phyloP scores from a whole-genome alignment of 1,140 invertebrate species.

The Riptortus pedestris region DNA sequence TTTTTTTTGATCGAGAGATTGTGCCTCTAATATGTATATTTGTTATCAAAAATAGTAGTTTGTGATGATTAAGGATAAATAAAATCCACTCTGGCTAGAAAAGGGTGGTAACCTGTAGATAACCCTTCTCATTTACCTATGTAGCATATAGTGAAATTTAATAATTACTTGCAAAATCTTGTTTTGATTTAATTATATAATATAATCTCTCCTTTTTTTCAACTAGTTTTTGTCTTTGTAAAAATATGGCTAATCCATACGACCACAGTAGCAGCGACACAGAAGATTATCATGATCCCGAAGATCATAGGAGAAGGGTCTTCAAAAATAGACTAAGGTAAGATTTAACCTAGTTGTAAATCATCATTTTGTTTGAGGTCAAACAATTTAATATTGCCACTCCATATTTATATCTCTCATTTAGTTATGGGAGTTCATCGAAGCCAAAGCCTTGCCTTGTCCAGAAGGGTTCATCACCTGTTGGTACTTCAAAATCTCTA shows the following conservation, averaged over 20 bases:
- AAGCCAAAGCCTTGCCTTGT: constrained; percentile 69
- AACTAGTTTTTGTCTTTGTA: constrained; percentile 7
- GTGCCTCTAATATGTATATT: no score
- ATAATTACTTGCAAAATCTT: no score
- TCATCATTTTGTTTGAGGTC: no score
- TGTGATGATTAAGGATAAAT: no score
- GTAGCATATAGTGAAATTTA: no score
- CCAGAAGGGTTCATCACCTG: constrained; percentile 45
- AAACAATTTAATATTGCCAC: neutral
- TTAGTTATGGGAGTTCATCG: constrained; percentile 51
- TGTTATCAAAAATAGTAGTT: no score
- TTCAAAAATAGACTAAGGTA: constrained; percentile 33
- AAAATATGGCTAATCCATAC: constrained; percentile 45
- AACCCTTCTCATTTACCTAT: no score
- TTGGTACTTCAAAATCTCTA: constrained; percentile 42
- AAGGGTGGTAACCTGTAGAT: no score
- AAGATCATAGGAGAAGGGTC: constrained; percentile 34
- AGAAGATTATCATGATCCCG: constrained; percentile 35
- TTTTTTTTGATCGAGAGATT: no score
- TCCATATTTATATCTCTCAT: constrained; percentile 5
- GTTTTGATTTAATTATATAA: no score
- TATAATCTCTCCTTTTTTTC: no score
- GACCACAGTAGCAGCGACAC: constrained; percentile 37
- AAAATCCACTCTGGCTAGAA: no score
- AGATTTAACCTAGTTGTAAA: constrained; percentile 14